These are phyloP conservation scores for Microchrysa polita DNA, from an alignment of 2,888 invertebrate species.

Conservation along the genomic window DNA sequence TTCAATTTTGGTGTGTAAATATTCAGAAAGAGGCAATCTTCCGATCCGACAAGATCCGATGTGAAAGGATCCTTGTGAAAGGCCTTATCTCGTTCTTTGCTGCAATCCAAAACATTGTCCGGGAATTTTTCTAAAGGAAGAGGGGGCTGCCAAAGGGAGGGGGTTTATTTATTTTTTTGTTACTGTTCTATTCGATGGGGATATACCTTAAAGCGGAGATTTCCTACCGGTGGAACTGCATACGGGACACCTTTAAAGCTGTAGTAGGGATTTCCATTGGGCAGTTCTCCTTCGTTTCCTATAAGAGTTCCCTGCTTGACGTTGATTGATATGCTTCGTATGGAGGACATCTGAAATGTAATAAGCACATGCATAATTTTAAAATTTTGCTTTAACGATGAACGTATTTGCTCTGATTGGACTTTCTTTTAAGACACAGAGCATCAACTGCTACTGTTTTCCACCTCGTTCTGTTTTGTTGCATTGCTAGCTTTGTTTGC, in stretches of 20 bases:
- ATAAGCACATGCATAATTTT: too few species aligned
- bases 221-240: slow-evolving; percentile 68
- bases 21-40: slow-evolving; percentile 61
- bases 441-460: too few species aligned
- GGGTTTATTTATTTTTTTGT: too few species aligned
- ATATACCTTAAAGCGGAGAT: slow-evolving; percentile 61
- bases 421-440: too few species aligned
- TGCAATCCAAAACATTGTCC: slow-evolving; percentile 58
- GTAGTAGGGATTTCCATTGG: slow-evolving; percentile 63
- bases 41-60: slow-evolving; percentile 56
- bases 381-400: too few species aligned
- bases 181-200: too few species aligned
- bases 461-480: too few species aligned
- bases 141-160: slow-evolving; percentile 59
- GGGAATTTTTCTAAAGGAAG: slow-evolving; percentile 57
- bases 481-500: too few species aligned
- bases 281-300: slow-evolving; percentile 63
- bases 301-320: slow-evolving; percentile 66
- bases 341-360: slow-evolving; percentile 35
- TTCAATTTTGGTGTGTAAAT: slow-evolving; percentile 58
- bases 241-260: slow-evolving; percentile 69
- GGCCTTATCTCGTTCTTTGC: slow-evolving; percentile 57
- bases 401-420: too few species aligned
- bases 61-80: slow-evolving; percentile 58
- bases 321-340: slow-evolving; percentile 51